A percentile compares a stretch with the other conserved stretches of the same genome.
Evolutionary conservation across 2,113 vertebrate species (phyloP).

Genomic region (Phalacrocorax carbo): DNA sequence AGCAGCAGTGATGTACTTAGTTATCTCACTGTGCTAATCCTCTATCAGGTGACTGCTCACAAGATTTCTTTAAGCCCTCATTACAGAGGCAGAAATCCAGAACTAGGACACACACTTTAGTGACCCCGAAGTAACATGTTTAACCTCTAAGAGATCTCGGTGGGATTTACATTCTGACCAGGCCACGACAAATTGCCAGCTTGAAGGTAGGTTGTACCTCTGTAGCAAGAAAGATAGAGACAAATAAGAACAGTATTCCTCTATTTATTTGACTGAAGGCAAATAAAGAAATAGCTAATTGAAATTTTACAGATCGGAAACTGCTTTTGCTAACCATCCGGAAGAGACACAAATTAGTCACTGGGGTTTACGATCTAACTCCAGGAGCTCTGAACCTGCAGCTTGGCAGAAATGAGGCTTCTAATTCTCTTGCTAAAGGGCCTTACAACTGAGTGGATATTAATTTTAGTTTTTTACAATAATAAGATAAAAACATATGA

Average conservation of each 20-base stretch:
- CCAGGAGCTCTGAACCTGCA: conserved; percentile 27
- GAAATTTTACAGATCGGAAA: neutral
- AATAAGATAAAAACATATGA: neutral
- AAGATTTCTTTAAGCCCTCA: conserved; percentile 69
- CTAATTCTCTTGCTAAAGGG: conserved; percentile 21
- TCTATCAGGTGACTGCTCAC: conserved; percentile 81
- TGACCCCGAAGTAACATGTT: conserved; percentile 52
- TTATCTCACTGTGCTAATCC: conserved; percentile 75
- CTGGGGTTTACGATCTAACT: neutral
- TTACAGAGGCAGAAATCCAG: conserved; percentile 25
- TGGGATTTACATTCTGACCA: neutral
- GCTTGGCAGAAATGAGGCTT: neutral
- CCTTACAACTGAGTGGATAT: neutral
- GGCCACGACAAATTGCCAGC: neutral
- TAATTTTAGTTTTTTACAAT: neutral
- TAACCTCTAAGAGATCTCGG: neutral
- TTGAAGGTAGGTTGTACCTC: neutral
- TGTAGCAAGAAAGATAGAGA: neutral
- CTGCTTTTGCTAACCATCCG: neutral
- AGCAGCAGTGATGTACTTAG: neutral
- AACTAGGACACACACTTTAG: conserved; percentile 31
- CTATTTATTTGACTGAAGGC: neutral
- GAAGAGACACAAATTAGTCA: conserved; percentile 1
- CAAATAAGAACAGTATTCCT: neutral
- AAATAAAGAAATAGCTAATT: neutral